A percentile compares a stretch with the other conserved stretches of the same genome.
Conservation (phyloP, 2,797 vertebrate genomes). For the Eutrigla gurnardus region DNA sequence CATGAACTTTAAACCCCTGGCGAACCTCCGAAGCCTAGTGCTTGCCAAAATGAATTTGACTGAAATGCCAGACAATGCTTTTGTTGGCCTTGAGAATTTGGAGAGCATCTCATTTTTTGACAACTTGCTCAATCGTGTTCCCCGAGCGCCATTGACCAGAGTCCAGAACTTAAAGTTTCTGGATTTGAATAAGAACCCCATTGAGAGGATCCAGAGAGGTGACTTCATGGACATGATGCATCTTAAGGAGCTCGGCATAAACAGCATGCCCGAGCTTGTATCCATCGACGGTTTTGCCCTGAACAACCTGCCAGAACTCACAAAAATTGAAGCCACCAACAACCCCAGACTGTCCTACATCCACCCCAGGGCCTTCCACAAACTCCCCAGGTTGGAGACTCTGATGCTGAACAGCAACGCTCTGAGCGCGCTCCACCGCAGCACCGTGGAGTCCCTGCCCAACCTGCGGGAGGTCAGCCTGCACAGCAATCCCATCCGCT, state of each 20-base stretch:
- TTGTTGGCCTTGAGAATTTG: constrained; percentile 90
- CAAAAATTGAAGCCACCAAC: constrained; percentile 95
- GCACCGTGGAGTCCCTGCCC: constrained; percentile 91
- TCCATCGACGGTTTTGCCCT: constrained; percentile 93
- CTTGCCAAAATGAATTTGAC: constrained; percentile 93
- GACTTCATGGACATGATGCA: constrained; percentile 95
- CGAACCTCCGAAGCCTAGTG: constrained; percentile 92
- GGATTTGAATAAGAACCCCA: constrained; percentile 96
- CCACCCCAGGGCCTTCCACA: constrained; percentile 92
- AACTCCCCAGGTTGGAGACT: constrained; percentile 91
- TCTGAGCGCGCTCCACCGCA: constrained; percentile 90
- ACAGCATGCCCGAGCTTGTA: constrained; percentile 94
- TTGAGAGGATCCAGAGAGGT: constrained; percentile 90
- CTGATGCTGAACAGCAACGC: constrained; percentile 95
- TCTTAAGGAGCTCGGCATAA: constrained; percentile 94
- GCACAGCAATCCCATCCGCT: constrained; percentile 94
- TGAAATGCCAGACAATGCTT: constrained; percentile 89
- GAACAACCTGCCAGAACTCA: constrained; percentile 93
- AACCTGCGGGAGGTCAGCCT: constrained; percentile 93
- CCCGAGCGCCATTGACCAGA: constrained; percentile 85
- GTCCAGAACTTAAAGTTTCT: constrained; percentile 92
- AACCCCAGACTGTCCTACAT: constrained; percentile 94
- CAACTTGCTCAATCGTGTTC: constrained; percentile 86
- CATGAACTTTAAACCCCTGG: constrained; percentile 92
- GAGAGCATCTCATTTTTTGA: constrained; percentile 97